These are phyloP conservation scores for Thymelicus sylvestris DNA, from an alignment of 2,888 invertebrate genomes.

Conservation along the genomic window DNA sequence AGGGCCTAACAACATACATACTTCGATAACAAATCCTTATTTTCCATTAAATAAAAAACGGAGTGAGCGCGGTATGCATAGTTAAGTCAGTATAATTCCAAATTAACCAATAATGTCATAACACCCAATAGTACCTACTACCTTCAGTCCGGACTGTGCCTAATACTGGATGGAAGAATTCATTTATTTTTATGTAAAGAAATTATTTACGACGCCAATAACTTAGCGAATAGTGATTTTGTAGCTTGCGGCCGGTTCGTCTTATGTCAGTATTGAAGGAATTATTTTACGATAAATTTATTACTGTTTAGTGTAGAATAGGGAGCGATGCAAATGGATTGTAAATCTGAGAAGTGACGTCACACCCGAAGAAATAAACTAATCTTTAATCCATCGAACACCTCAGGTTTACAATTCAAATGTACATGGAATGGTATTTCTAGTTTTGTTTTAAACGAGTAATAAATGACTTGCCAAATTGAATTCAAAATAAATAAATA, in stretches of 20 bases:
- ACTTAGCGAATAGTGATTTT: slow-evolving; percentile 68
- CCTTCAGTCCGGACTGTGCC: slow-evolving; percentile 38
- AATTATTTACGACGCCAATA: slow-evolving; percentile 14
- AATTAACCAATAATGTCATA: background rate
- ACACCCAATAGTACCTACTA: slow-evolving; percentile 8
- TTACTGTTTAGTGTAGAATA: slow-evolving; percentile 28
- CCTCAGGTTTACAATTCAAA: slow-evolving; percentile 28
- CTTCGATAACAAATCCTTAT: no score
- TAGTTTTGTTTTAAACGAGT: slow-evolving; percentile 1
- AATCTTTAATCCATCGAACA: background rate
- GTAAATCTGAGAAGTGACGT: slow-evolving; percentile 12
- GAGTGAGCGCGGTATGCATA: background rate
- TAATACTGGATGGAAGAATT: slow-evolving; percentile 14
- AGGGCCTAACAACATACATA: no score
- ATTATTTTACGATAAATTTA: slow-evolving; percentile 38
- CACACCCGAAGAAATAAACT: background rate
- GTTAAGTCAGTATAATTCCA: slow-evolving; percentile 5
- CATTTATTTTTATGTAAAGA: slow-evolving; percentile 21
- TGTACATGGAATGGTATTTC: slow-evolving; percentile 18
- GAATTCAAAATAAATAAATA: slow-evolving; percentile 66
- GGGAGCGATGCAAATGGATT: slow-evolving; percentile 27
- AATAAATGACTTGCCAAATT: slow-evolving; percentile 63
- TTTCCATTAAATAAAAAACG: no score
- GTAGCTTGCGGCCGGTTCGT: slow-evolving; percentile 71
- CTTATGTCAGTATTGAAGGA: slow-evolving; percentile 34